Conservation (phyloP, 2,888 invertebrate genomes). For the Phortica magna region DNA sequence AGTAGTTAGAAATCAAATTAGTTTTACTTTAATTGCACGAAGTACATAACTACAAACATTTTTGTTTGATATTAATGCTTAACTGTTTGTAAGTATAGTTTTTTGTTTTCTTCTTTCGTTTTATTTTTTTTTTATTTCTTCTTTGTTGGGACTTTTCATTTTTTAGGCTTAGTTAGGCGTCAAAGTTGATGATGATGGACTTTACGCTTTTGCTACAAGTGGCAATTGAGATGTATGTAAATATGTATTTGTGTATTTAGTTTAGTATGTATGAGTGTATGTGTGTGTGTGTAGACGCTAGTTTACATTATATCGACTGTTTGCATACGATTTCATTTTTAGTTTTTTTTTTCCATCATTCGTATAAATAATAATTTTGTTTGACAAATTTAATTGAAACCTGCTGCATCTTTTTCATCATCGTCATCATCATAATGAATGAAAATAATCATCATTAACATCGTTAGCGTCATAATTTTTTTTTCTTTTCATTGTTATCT, state of each 20-base stretch:
- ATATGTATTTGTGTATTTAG: not conserved
- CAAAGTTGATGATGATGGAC: not conserved
- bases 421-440: not conserved
- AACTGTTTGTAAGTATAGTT: not conserved
- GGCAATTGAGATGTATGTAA: not conserved
- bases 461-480: not conserved
- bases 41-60: constrained; percentile 6
- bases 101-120: not conserved
- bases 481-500: not conserved
- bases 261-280: too few relatives aligned
- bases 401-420: not conserved
- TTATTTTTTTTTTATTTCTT: not conserved
- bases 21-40: constrained; percentile 16
- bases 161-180: too few relatives aligned
- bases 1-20: not conserved
- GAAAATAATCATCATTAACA: not conserved
- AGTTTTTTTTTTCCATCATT: not conserved
- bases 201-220: not conserved
- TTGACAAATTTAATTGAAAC: constrained; percentile 20
- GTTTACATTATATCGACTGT: not conserved
- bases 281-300: not conserved
- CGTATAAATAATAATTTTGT: not conserved
- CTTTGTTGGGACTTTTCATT: not conserved
- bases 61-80: not conserved
- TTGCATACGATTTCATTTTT: not conserved